phyloP scores from a whole-genome alignment of 2,888 invertebrate species.

The Aphrophora alni region DNA sequence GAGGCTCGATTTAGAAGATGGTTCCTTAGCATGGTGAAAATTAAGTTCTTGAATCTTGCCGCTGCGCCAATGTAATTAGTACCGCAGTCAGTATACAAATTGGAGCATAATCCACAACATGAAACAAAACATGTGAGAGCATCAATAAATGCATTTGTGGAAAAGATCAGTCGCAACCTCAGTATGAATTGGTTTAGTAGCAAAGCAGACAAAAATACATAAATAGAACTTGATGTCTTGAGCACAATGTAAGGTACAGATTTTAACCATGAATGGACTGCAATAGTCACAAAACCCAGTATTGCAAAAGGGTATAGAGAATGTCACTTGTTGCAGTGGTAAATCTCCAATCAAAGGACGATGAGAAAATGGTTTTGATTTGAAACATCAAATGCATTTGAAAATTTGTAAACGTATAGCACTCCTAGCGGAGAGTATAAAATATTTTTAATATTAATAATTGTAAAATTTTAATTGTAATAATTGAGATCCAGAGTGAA shows the following conservation, averaged over 20 bases:
- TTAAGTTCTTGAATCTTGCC: not conserved
- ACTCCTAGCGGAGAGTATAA: slow-evolving; percentile 38
- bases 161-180: slow-evolving; percentile 52
- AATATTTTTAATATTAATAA: no score
- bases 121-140: slow-evolving; percentile 49
- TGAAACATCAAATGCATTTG: slow-evolving; percentile 44
- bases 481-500: no score
- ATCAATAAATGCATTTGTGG: slow-evolving; percentile 50
- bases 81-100: slow-evolving; percentile 53
- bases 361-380: not conserved
- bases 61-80: slow-evolving; percentile 53
- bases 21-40: no score
- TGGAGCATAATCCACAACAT: slow-evolving; percentile 47
- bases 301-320: slow-evolving; percentile 19
- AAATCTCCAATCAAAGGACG: slow-evolving; percentile 37
- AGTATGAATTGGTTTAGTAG: slow-evolving; percentile 49
- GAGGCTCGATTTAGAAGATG: no score
- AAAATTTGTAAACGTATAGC: slow-evolving; percentile 35
- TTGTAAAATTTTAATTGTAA: no score
- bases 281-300: slow-evolving; percentile 49
- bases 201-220: slow-evolving; percentile 49
- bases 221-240: slow-evolving; percentile 35
- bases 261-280: slow-evolving; percentile 42
- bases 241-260: not conserved
- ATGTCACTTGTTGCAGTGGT: slow-evolving; percentile 23